Percentiles rank a stretch among this genome's conserved stretches.
Evolutionary conservation across 2,113 vertebrate species (phyloP).

Genomic region (Acanthisitta chloris): DNA sequence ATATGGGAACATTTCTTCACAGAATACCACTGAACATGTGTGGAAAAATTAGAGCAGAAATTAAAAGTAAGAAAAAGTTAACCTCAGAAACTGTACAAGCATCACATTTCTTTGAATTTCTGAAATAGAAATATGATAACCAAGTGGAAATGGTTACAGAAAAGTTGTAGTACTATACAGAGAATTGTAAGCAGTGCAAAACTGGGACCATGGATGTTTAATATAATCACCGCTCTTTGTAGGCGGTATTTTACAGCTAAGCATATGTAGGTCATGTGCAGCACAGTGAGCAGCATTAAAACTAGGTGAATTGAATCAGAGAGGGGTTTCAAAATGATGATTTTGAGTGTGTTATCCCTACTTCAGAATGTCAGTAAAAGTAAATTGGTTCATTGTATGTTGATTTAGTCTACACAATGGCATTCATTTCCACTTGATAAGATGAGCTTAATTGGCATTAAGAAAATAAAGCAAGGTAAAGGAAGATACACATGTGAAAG

Average conservation of each 20-base stretch:
- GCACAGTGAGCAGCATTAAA: background rate
- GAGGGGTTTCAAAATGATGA: background rate
- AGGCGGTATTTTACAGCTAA: background rate
- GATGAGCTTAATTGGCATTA: slow-evolving; percentile 66
- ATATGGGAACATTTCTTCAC: slow-evolving; percentile 59
- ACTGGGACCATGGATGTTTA: background rate
- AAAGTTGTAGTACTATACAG: background rate
- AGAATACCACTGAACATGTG: slow-evolving; percentile 45
- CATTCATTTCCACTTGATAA: slow-evolving; percentile 50
- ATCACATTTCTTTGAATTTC: background rate
- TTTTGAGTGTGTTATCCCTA: background rate
- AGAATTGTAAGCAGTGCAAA: background rate
- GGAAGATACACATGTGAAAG: slow-evolving; percentile 61
- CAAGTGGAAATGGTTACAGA: background rate
- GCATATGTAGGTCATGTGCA: background rate
- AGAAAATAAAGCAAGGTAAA: slow-evolving; percentile 72
- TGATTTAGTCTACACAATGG: slow-evolving; percentile 12
- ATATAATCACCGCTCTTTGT: background rate
- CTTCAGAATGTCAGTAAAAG: background rate
- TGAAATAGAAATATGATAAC: background rate
- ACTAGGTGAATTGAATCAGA: background rate
- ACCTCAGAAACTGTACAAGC: background rate
- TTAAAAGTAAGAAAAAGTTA: slow-evolving; percentile 65
- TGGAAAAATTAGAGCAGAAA: slow-evolving; percentile 74
- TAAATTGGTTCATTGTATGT: background rate